Percentiles rank a stretch among this genome's conserved stretches.
These are phyloP conservation scores for Microctonus hyperodae DNA, from an alignment of 2,888 invertebrate species.

Conservation along the genomic window DNA sequence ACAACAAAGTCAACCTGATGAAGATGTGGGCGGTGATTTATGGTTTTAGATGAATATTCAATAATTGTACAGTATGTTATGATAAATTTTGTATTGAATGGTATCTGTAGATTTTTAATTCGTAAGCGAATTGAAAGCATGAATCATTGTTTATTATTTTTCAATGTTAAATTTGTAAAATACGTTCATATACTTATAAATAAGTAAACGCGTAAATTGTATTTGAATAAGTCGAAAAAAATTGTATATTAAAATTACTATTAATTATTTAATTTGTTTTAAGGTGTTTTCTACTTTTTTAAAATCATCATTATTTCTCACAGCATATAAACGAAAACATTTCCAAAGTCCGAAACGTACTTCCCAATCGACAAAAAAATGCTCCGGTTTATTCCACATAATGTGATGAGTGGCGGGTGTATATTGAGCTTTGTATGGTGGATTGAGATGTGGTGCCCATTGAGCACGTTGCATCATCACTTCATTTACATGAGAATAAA, in stretches of 20 bases:
- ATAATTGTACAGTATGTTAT: slow-evolving; percentile 33
- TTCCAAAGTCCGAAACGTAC: slow-evolving; percentile 72
- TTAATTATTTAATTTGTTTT: not conserved
- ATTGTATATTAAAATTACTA: slow-evolving; percentile 13
- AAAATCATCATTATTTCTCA: slow-evolving; percentile 6
- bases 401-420: slow-evolving; percentile 67
- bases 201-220: slow-evolving; percentile 3
- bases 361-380: slow-evolving; percentile 74
- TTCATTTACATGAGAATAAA: slow-evolving; percentile 68
- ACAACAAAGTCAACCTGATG: slow-evolving; percentile 56
- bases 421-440: slow-evolving; percentile 67
- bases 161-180: not conserved
- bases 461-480: slow-evolving; percentile 68
- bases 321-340: slow-evolving; percentile 62
- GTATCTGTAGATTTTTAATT: not conserved
- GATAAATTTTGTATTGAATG: slow-evolving; percentile 10
- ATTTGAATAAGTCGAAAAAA: not conserved
- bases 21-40: slow-evolving; percentile 67
- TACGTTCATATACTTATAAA: not conserved
- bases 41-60: slow-evolving; percentile 65
- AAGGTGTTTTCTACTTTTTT: not conserved
- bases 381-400: slow-evolving; percentile 69
- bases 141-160: slow-evolving; percentile 2
- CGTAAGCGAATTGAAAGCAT: not conserved
- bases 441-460: slow-evolving; percentile 72